Percentiles rank a stretch among this genome's conserved stretches.
Conservation (phyloP, 1,140 invertebrate species). For the Atta cephalotes region DNA sequence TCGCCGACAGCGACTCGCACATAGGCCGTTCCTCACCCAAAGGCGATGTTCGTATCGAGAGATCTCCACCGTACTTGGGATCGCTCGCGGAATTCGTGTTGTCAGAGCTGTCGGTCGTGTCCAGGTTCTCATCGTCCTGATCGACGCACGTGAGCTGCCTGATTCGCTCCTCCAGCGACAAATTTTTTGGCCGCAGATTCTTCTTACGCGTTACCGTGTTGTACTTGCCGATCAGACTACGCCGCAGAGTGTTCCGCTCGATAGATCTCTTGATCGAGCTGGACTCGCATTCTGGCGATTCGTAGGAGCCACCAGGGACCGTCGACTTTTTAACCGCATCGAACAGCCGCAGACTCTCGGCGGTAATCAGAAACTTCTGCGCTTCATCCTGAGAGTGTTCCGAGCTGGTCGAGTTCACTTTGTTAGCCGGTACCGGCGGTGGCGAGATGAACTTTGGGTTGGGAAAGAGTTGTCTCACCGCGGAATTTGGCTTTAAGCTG, state of each 20-base stretch:
- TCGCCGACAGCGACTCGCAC: slow-evolving; percentile 27
- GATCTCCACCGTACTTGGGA: slow-evolving; percentile 50
- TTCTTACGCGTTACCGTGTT: slow-evolving; percentile 83
- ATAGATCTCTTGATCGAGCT: slow-evolving; percentile 89
- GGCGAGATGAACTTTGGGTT: slow-evolving; percentile 87
- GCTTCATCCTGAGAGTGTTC: slow-evolving; percentile 78
- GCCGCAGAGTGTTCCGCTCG: slow-evolving; percentile 90
- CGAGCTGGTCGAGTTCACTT: slow-evolving; percentile 65
- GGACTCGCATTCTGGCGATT: slow-evolving; percentile 87
- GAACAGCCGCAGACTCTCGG: slow-evolving; percentile 89
- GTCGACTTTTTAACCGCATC: slow-evolving; percentile 89
- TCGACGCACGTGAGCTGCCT: slow-evolving; percentile 93
- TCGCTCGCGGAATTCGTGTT: slow-evolving; percentile 38
- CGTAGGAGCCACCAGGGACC: slow-evolving; percentile 80
- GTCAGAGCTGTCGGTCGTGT: slow-evolving; percentile 62
- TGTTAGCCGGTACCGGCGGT: slow-evolving; percentile 85
- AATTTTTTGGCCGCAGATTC: slow-evolving; percentile 83
- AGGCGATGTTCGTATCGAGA: slow-evolving; percentile 78
- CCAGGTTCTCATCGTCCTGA: slow-evolving; percentile 88
- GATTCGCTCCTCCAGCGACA: slow-evolving; percentile 92
- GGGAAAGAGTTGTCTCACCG: slow-evolving; percentile 91
- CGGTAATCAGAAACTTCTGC: slow-evolving; percentile 88
- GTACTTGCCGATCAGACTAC: slow-evolving; percentile 90
- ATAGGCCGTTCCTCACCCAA: slow-evolving; percentile 80
- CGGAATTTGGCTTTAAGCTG: slow-evolving; percentile 90